Evolutionary conservation across 2,113 vertebrate species (phyloP).

Genomic region (Bombycilla garrulus): DNA sequence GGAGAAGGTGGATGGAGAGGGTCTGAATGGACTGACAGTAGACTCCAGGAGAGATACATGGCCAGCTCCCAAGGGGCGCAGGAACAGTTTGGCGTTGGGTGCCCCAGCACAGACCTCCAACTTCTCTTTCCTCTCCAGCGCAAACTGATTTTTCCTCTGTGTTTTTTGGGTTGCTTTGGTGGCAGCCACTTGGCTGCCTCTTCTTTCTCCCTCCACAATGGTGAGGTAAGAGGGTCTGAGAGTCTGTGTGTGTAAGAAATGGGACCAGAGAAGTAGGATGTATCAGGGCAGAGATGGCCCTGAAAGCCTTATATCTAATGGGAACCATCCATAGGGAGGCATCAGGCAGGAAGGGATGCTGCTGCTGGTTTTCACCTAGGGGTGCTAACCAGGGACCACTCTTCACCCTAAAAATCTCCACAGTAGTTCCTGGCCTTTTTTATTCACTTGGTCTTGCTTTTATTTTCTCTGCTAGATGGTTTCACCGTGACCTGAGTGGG

Average conservation of each 20-base stretch:
- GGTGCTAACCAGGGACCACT: neutral
- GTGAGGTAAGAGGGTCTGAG: constrained; percentile 64
- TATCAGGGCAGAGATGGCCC: neutral
- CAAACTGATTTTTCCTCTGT: constrained; percentile 8
- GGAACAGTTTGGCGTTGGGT: neutral
- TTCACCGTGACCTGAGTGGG: constrained; percentile 92
- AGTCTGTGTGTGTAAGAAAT: neutral
- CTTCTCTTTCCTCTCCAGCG: constrained; percentile 20
- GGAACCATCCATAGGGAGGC: neutral
- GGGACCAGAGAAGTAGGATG: neutral
- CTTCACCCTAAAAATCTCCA: neutral
- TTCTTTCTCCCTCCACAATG: constrained; percentile 21
- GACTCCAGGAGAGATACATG: constrained; percentile 15
- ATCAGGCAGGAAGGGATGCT: neutral
- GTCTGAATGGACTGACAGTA: neutral
- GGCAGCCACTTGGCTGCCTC: neutral
- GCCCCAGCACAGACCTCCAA: neutral
- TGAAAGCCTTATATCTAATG: neutral
- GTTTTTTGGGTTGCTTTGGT: neutral
- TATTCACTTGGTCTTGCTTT: neutral
- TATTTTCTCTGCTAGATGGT: constrained; percentile 81
- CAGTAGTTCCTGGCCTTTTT: neutral
- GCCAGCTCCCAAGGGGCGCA: neutral
- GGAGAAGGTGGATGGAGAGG: neutral
- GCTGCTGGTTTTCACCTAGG: neutral